These are phyloP conservation scores for Jaculus jaculus DNA, from an alignment of 2,113 vertebrate species.

Conservation along the genomic window DNA sequence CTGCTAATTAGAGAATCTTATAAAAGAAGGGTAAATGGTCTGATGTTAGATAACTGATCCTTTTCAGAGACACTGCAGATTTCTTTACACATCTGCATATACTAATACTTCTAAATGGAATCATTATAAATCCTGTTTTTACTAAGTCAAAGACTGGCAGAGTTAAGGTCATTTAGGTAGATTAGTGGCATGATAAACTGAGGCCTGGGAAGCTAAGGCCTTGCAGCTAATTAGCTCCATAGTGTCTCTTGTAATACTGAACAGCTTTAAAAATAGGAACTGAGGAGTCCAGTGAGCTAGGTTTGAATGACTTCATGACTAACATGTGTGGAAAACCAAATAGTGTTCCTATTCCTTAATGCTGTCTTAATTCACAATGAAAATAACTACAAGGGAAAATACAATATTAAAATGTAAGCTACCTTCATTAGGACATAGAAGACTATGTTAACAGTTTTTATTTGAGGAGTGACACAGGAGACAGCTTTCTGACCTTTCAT, in stretches of 20 bases:
- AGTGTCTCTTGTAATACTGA: neutral
- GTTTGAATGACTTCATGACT: neutral
- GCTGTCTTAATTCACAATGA: neutral
- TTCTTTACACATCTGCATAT: neutral
- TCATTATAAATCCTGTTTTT: neutral
- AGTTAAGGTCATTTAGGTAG: neutral
- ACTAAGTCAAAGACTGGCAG: neutral
- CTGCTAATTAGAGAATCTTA: neutral
- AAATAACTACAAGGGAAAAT: neutral
- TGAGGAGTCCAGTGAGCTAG: neutral
- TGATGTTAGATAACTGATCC: neutral
- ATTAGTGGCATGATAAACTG: neutral
- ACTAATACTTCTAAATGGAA: neutral
- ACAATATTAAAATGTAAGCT: neutral
- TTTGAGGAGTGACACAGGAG: neutral
- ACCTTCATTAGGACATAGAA: neutral
- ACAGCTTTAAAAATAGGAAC: neutral
- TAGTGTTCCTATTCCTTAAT: neutral
- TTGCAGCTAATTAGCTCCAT: neutral
- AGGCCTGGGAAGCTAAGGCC: neutral
- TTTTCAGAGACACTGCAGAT: neutral
- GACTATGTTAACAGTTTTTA: neutral
- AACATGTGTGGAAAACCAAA: neutral
- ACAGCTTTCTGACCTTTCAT: neutral
- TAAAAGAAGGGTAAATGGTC: neutral